Evolutionary conservation across 1,140 invertebrate species (phyloP), one percentile per base, ranked within the genome.

Genomic region (Apocrypta bakeri): DNA sequence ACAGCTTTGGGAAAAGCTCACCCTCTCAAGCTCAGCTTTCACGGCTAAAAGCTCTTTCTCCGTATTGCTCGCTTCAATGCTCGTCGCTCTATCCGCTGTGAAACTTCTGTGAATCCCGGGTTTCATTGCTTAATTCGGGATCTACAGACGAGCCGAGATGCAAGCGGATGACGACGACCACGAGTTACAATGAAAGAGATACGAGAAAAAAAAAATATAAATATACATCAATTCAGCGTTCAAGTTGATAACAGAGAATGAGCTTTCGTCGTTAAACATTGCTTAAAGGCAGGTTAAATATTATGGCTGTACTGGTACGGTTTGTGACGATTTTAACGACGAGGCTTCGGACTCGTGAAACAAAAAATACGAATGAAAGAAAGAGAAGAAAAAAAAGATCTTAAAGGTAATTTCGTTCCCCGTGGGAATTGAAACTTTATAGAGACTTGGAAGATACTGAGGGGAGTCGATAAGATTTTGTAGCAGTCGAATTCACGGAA

Each of bases 1-100:
- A 1, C 92, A 93, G 1, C 83, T 96, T 21, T 89, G 90, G 3
- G 86, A 89, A 0, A 89, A 93, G 75, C 88, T 96, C 29, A 84
- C 93, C 1, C 24, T 90, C 0, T 84, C 85, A 1, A 81, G n/a
- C 27, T 74, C 84, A 0, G 75, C 84, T n/a, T 37, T 77, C 2
- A 68, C 6, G 17, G 29, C 83, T 9, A 83, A 77, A 12, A 84
- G 74, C 68, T 79, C 81, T 7, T 6, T 85, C 0, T 48, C 48
- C 7, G 24, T 87, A 1, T 29, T 85, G 7, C 12, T 83, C n/a
- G n/a, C 76, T 2, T 85, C 86, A 27, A 72, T 87, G 8, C 6
- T 85, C 6, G 27, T 83, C 3, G 48, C 66, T 61, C 71, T 86
- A 8, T 6, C 84, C 9, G 27, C 84, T 1, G 48, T 85, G 9